Conservation (phyloP, 2,888 invertebrate species). For the Erebia aethiops region DNA sequence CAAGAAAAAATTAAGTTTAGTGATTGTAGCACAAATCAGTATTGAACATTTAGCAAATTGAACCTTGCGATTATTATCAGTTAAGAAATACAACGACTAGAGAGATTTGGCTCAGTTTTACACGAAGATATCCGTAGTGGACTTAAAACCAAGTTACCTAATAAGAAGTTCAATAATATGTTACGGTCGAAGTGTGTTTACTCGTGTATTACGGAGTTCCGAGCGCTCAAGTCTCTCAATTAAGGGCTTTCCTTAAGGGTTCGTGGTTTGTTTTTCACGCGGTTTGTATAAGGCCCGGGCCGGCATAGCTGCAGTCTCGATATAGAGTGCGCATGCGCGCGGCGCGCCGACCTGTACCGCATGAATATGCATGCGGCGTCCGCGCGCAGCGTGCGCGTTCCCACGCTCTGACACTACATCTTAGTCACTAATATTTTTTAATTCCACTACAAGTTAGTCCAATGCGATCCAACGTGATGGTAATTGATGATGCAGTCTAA, state of each 20-base stretch:
- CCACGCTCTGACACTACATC: slow-evolving; percentile 19
- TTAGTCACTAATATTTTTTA: background rate
- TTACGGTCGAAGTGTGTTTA: background rate
- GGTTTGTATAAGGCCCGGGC: background rate
- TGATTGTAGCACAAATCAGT: no score
- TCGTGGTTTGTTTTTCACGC: background rate
- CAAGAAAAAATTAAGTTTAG: no score
- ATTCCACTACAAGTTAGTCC: no score
- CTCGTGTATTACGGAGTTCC: background rate
- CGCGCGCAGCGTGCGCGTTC: slow-evolving; percentile 27
- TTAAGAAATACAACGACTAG: no score
- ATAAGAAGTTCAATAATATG: background rate
- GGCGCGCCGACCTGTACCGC: background rate
- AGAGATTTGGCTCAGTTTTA: no score
- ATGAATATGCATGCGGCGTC: slow-evolving; percentile 29
- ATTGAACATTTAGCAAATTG: no score
- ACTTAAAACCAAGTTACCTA: no score
- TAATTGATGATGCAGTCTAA: no score
- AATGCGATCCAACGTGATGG: no score
- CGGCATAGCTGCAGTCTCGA: background rate
- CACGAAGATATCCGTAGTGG: no score
- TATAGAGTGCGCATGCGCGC: background rate
- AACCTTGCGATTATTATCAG: no score
- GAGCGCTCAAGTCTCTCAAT: background rate
- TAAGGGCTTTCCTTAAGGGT: background rate